Base-by-base conservation (phyloP, 2,888 invertebrate genomes). In the Kuschelorhynchus macadamiae region DNA sequence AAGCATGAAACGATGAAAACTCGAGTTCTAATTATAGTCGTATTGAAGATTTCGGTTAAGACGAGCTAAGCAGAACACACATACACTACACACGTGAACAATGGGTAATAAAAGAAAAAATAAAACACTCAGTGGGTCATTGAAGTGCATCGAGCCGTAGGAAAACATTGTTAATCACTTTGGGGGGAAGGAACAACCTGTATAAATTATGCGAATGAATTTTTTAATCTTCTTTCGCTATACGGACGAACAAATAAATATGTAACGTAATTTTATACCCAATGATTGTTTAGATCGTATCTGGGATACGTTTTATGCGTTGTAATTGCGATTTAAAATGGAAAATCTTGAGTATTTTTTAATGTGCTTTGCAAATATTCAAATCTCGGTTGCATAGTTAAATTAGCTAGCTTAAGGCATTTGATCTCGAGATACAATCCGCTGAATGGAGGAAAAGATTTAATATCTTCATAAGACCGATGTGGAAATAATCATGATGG, bases 141-240 rank as follows among this genome's bases (percentile, higher is more conserved):
- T 76, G 61, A 72, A 72, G 77, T 68, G 77, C 72, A 72, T 61
- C 76, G 63, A 72, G 49, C 70, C 76, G 59, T 75, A 67, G 66
- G 61, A 72, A 72, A 76, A 76, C 76, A 76, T 76, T 75, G 76
- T 76, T 75, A 76, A 76, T 76, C 76, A 76, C 75, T 76, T 71
- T 71, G 60, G 66, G 74, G 71, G 70, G 73, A 74, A 76, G 74
- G 72, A 71, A 71, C 72, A 75, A 76, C 75, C 76, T 75, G 75
- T 74, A 74, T 72, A 72, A 70, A 66, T 72, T 71, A 68, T 71
- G 64, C 71, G 41, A 56, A 60, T 49, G 56, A 63, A 39, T 57
- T 62, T 70, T 55, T 53, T 64, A 70, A 67, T 56, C 44, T 47
- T 57, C 57, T 62, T 67, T 56, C 21, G 56, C 60, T 62, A 53